Percentiles rank a stretch among this genome's conserved stretches.
Conservation (phyloP, 1,140 invertebrate species). For the Zaprionus kolodkinae region DNA sequence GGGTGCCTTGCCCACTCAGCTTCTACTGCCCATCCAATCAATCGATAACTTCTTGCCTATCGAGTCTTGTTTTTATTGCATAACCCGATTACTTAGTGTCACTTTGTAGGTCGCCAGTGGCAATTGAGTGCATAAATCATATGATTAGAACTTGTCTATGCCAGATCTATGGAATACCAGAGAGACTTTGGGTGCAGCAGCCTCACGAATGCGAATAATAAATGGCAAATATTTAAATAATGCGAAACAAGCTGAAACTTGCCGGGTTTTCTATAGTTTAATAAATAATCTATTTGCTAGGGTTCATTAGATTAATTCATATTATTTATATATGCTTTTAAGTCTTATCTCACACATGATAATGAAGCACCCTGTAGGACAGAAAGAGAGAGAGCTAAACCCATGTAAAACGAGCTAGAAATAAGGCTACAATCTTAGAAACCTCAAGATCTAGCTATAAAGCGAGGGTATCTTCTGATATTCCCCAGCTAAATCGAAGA, state of each 20-base stretch:
- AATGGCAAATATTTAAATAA: neutral
- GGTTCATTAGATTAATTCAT: neutral
- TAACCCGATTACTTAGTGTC: slow-evolving; percentile 49
- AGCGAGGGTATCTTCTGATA: no score
- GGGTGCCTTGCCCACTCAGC: neutral
- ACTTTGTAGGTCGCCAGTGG: slow-evolving; percentile 36
- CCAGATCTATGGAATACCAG: neutral
- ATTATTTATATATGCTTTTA: neutral
- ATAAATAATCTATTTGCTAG: neutral
- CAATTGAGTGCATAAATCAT: slow-evolving; percentile 34
- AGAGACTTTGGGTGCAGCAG: neutral
- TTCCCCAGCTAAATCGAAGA: no score
- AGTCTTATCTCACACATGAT: neutral
- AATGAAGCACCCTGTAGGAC: neutral
- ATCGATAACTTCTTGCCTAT: slow-evolving; percentile 45
- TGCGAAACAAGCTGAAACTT: neutral
- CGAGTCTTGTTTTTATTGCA: slow-evolving; percentile 24
- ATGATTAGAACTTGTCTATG: slow-evolving; percentile 20
- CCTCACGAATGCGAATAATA: neutral
- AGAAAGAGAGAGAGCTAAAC: no score
- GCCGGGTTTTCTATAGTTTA: neutral
- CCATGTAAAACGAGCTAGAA: no score
- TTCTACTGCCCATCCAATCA: neutral
- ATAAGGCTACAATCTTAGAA: no score
- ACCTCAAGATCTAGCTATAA: no score